These are phyloP conservation scores for Phenganax marumi DNA, from an alignment of 92 coral and sea anemone genomes.

Conservation along the genomic window DNA sequence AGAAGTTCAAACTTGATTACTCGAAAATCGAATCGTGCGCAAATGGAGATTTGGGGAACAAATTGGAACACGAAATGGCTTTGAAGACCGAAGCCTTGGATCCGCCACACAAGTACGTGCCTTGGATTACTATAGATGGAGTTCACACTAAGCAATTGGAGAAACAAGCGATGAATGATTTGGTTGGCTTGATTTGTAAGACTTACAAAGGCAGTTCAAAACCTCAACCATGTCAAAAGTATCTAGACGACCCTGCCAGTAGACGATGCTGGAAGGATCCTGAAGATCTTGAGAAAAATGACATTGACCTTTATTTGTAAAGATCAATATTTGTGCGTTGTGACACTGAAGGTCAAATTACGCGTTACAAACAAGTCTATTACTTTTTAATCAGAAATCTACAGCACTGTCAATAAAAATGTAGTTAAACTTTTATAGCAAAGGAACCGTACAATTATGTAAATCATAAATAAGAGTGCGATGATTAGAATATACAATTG, in stretches of 20 bases:
- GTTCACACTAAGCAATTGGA: constrained; percentile 69
- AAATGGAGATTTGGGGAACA: constrained; percentile 58
- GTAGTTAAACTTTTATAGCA: too few species aligned
- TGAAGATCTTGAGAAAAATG: background rate
- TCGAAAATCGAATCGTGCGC: constrained; percentile 61
- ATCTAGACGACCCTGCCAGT: background rate
- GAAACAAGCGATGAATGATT: constrained; percentile 49
- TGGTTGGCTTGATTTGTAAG: constrained; percentile 61
- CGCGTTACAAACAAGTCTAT: too few species aligned
- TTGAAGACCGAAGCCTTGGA: constrained; percentile 60
- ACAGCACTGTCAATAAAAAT: too few species aligned
- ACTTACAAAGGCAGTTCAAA: constrained; percentile 61
- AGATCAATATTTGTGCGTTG: background rate
- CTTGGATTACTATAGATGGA: constrained; percentile 75
- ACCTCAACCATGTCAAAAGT: constrained; percentile 53
- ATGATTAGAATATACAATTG: too few species aligned
- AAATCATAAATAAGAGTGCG: too few species aligned
- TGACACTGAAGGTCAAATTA: background rate
- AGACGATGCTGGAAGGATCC: constrained; percentile 11
- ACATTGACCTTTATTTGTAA: background rate
- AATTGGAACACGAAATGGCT: constrained; percentile 74
- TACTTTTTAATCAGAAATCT: too few species aligned
- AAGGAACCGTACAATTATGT: too few species aligned
- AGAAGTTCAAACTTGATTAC: constrained; percentile 55
- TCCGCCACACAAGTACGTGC: constrained; percentile 67